Percentiles rank a stretch among this genome's conserved stretches.
Evolutionary conservation across 1,140 invertebrate genomes (phyloP).

Genomic region (Micrasema minimum): DNA sequence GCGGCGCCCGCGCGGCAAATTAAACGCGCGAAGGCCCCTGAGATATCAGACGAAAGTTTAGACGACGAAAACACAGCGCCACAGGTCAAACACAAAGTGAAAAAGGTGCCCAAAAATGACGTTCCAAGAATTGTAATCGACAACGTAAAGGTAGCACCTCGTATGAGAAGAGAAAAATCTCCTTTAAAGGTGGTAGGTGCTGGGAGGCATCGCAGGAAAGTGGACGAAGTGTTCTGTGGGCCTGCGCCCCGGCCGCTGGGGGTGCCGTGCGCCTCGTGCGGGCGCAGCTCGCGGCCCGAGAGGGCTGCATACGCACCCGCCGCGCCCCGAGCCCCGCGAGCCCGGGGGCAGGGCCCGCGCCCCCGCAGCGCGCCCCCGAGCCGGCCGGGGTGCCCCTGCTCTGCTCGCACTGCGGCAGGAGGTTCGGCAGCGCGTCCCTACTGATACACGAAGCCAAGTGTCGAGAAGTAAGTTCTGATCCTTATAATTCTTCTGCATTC

Average conservation of each 20-base stretch:
- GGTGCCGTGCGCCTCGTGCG: constrained; percentile 49
- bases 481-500: too few relatives aligned
- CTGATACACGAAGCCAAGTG: constrained; percentile 84
- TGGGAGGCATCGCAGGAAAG: constrained; percentile 24
- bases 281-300: constrained; percentile 44
- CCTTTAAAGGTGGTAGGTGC: constrained; percentile 37
- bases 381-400: constrained; percentile 61
- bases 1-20: constrained; percentile 5
- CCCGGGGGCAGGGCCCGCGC: neutral
- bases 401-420: constrained; percentile 82
- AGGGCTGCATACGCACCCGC: constrained; percentile 44
- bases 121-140: constrained; percentile 31
- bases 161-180: constrained; percentile 39
- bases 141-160: neutral
- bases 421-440: constrained; percentile 82
- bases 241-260: constrained; percentile 28
- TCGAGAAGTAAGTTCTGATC: constrained; percentile 71
- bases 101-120: constrained; percentile 18
- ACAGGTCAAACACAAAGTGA: constrained; percentile 21
- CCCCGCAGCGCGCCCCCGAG: constrained; percentile 47
- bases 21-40: neutral
- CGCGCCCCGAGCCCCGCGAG: neutral
- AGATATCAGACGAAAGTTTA: constrained; percentile 21
- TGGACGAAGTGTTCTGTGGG: constrained; percentile 43
- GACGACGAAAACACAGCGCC: constrained; percentile 37